phyloP scores from a whole-genome alignment of 2,113 vertebrate species.

The Brachypteracias leptosomus region DNA sequence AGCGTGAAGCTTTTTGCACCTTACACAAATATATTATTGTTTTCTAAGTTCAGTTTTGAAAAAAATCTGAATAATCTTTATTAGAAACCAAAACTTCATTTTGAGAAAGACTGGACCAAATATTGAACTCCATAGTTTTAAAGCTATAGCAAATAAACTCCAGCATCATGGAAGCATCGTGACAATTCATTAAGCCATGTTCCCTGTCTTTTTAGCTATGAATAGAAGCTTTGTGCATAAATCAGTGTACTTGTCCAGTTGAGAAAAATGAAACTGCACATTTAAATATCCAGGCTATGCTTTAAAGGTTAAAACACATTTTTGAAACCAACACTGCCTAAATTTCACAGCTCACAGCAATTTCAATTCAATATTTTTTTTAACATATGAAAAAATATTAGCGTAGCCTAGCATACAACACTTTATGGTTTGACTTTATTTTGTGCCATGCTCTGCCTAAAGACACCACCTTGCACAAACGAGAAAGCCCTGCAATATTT shows the following conservation, averaged over 20 bases:
- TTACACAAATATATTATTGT: background rate
- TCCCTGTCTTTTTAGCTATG: background rate
- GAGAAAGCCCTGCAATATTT: background rate
- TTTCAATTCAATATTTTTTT: background rate
- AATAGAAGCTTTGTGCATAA: background rate
- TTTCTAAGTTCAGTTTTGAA: background rate
- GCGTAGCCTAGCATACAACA: fast-evolving
- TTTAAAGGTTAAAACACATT: background rate
- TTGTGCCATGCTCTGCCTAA: background rate
- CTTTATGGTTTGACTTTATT: background rate
- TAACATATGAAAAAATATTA: background rate
- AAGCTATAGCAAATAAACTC: background rate
- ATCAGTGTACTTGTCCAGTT: background rate
- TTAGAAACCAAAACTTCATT: background rate
- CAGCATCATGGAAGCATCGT: background rate
- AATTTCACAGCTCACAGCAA: background rate
- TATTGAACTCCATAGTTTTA: background rate
- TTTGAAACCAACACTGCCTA: background rate
- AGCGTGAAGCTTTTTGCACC: background rate
- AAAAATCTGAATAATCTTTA: background rate
- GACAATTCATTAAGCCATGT: background rate
- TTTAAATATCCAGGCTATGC: background rate
- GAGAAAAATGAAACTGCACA: background rate
- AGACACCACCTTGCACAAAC: background rate
- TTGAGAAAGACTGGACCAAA: background rate